phyloP scores from a whole-genome alignment of 2,797 vertebrate genomes.

The Botia almorhae region DNA sequence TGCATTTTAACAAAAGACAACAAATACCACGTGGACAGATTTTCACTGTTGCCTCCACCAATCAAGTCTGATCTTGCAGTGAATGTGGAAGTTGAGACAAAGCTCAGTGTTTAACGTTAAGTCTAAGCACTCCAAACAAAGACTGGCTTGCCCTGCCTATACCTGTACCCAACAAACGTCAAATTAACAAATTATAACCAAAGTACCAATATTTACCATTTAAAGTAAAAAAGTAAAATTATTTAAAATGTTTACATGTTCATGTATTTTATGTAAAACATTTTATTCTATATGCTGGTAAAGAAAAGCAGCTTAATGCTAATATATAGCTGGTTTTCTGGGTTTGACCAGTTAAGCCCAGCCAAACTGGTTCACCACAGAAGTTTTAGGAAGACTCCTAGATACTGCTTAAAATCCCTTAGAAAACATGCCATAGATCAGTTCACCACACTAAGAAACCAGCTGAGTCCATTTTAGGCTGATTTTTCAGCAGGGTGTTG shows the following conservation, averaged over 20 bases:
- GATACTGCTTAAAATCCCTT: too few relatives aligned
- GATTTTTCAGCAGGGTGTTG: too few relatives aligned
- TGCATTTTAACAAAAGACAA: slow-evolving; percentile 52
- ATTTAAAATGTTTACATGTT: neutral
- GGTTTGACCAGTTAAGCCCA: neutral
- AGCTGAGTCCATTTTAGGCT: too few relatives aligned
- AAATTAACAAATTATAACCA: neutral
- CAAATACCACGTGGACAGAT: slow-evolving; percentile 13
- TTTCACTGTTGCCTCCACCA: slow-evolving; percentile 58
- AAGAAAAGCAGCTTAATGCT: too few relatives aligned
- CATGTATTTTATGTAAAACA: neutral
- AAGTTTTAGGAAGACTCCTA: too few relatives aligned
- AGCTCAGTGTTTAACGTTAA: neutral
- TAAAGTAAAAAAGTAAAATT: neutral
- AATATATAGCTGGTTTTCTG: neutral
- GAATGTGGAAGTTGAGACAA: slow-evolving; percentile 26
- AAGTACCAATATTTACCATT: neutral
- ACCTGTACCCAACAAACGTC: neutral
- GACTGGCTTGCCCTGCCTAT: neutral
- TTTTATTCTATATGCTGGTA: neutral
- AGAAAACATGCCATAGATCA: too few relatives aligned
- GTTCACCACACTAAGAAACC: too few relatives aligned
- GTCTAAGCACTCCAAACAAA: neutral
- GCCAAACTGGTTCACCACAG: neutral
- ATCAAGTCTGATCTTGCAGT: slow-evolving; percentile 69